A percentile compares a stretch with the other conserved stretches of the same genome.
These are phyloP conservation scores for Elmis aenea DNA, from an alignment of 2,888 invertebrate species.

Conservation along the genomic window DNA sequence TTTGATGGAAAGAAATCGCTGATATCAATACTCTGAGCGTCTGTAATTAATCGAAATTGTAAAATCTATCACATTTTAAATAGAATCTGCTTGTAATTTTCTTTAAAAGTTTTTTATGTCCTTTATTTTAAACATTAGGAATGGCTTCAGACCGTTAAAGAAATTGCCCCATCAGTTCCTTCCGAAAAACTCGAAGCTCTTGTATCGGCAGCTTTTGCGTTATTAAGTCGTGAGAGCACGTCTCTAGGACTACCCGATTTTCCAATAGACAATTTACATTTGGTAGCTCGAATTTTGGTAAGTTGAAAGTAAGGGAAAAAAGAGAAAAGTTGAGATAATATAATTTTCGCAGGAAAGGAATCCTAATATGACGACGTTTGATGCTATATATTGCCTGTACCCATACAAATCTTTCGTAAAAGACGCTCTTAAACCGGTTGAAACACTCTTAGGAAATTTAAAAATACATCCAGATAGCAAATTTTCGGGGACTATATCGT, in stretches of 20 bases:
- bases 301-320: too few relatives aligned
- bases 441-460: conserved; percentile 64
- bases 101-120: neutral
- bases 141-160: conserved; percentile 50
- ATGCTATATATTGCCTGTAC: conserved; percentile 72
- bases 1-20: too few relatives aligned
- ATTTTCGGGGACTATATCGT: conserved; percentile 7
- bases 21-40: too few relatives aligned
- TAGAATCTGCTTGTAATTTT: conserved; percentile 6
- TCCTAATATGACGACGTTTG: conserved; percentile 60
- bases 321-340: too few relatives aligned
- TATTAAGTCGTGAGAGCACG: conserved; percentile 69
- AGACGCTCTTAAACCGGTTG: conserved; percentile 69
- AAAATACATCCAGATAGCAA: conserved; percentile 39
- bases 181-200: conserved; percentile 57
- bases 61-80: neutral
- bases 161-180: conserved; percentile 52
- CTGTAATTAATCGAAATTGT: neutral
- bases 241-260: conserved; percentile 80
- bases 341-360: conserved; percentile 67
- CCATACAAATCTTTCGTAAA: conserved; percentile 76
- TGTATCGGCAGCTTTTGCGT: conserved; percentile 72
- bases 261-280: conserved; percentile 73
- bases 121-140: conserved; percentile 46
- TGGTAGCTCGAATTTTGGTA: conserved; percentile 66